Conservation (phyloP, 2,113 vertebrate genomes). For the Crotalus horridus region DNA sequence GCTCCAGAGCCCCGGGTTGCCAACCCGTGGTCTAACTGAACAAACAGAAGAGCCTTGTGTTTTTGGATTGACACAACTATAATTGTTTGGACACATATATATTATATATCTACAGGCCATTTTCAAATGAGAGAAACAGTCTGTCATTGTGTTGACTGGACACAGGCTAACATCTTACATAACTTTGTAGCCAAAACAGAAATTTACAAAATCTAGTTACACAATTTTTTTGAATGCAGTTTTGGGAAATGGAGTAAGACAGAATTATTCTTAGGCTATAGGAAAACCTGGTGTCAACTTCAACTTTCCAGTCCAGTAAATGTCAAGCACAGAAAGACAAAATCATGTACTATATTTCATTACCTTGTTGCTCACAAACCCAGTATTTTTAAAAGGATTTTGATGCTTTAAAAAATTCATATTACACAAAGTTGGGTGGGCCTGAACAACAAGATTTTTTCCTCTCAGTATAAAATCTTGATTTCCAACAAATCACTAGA, state of each 20-base stretch:
- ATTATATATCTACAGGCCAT: neutral
- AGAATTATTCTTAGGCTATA: conserved; percentile 19
- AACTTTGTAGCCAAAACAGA: neutral
- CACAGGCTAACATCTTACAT: neutral
- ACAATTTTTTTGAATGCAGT: neutral
- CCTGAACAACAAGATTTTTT: neutral
- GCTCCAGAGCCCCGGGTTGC: no score
- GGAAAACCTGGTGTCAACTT: neutral
- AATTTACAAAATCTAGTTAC: neutral
- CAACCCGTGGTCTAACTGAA: neutral
- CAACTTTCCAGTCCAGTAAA: neutral
- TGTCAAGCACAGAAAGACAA: neutral
- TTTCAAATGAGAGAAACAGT: neutral
- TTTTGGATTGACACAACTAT: neutral
- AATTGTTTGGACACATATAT: neutral
- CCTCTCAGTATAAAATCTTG: conserved; percentile 19
- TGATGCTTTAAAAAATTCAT: neutral
- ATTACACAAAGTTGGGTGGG: neutral
- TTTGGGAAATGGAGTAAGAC: neutral
- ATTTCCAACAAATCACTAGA: conserved; percentile 20
- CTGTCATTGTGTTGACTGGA: neutral
- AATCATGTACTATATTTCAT: neutral
- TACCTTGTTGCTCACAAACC: neutral
- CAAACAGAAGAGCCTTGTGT: neutral
- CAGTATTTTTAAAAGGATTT: conserved; percentile 3